These are phyloP conservation scores for Labia minor DNA, from an alignment of 2,888 invertebrate species.

Conservation along the genomic window DNA sequence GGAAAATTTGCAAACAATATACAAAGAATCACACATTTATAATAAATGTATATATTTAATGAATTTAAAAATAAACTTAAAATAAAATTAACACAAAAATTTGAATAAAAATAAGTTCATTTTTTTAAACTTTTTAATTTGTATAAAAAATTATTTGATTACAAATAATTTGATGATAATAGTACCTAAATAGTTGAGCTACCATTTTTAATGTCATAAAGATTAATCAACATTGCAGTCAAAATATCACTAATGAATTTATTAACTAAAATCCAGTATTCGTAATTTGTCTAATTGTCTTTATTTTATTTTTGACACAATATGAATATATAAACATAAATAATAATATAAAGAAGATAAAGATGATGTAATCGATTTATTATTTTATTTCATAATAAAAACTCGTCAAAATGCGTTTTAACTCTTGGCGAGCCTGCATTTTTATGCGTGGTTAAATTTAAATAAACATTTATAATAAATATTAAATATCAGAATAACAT, in stretches of 20 bases:
- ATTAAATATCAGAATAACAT: too few species aligned
- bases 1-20: background rate
- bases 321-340: background rate
- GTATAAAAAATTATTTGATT: background rate
- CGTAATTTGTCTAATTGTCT: background rate
- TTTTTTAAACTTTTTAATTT: background rate
- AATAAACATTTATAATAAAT: too few species aligned
- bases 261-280: background rate
- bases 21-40: background rate
- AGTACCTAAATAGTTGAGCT: background rate
- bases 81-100: background rate
- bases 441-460: too few species aligned
- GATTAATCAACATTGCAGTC: background rate
- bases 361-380: too few species aligned
- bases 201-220: background rate
- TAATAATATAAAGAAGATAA: too few species aligned
- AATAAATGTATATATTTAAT: background rate
- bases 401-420: background rate
- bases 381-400: too few species aligned
- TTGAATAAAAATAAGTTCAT: background rate
- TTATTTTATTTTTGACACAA: background rate
- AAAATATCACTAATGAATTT: constrained; percentile 1
- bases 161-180: background rate
- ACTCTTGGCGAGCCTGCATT: background rate
- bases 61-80: background rate